These are phyloP conservation scores for Altica lythri DNA, from an alignment of 2,888 invertebrate genomes.

Conservation along the genomic window DNA sequence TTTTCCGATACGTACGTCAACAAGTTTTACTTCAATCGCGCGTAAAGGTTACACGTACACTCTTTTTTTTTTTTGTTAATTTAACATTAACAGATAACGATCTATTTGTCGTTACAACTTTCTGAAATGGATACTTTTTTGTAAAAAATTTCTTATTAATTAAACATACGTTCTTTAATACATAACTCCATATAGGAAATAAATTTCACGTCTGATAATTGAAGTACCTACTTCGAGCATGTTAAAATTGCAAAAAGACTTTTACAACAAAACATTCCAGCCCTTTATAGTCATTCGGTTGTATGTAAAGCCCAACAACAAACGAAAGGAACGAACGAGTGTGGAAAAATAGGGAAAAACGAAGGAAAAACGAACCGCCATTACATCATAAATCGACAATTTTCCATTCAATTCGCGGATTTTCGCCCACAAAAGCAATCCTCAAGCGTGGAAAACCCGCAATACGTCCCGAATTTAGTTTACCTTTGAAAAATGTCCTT, in stretches of 20 bases:
- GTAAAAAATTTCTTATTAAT: too few species aligned
- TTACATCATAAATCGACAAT: conserved; percentile 52
- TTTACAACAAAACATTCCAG: conserved; percentile 15
- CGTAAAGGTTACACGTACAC: too few species aligned
- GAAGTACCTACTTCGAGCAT: neutral
- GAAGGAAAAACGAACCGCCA: conserved; percentile 32
- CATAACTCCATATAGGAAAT: too few species aligned
- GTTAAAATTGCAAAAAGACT: conserved; percentile 11
- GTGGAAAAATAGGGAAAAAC: conserved; percentile 22
- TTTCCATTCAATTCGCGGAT: conserved; percentile 51
- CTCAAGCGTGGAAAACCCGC: conserved; percentile 45
- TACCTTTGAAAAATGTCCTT: conserved; percentile 45
- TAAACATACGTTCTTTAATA: too few species aligned
- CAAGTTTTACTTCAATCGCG: too few species aligned
- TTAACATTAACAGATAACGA: too few species aligned
- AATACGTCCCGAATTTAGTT: conserved; percentile 47
- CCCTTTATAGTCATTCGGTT: conserved; percentile 15
- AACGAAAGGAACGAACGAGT: conserved; percentile 14
- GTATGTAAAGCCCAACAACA: conserved; percentile 16
- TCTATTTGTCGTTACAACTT: too few species aligned
- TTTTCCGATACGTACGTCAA: too few species aligned
- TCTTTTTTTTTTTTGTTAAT: too few species aligned
- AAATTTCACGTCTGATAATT: conserved; percentile 4
- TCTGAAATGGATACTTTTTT: too few species aligned
- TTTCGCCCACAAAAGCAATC: conserved; percentile 48